Evolutionary conservation across 2,888 invertebrate genomes (phyloP), one percentile per base, ranked within the genome.

Genomic region (Chydorus sphaericus): DNA sequence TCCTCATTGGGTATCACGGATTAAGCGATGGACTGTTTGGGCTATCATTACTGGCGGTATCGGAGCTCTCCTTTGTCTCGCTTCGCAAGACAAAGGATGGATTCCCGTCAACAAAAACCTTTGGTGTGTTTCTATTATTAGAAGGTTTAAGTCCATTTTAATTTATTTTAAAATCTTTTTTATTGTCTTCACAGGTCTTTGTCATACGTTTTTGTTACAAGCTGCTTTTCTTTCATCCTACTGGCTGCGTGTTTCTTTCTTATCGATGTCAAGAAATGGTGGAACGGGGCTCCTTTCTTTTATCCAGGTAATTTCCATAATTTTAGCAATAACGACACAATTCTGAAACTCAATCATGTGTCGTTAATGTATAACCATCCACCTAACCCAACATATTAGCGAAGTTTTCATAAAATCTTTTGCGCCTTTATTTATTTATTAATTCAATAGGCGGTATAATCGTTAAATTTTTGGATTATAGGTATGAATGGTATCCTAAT

Each of bases 81-180:
- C 65, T 54, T 66, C 70, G n/a, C 66, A 69, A 60, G 68, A 72
- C 61, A 89, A 85, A 1, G 89, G 89, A 6, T 73, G 81, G 54
- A 82, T 94, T 63, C 94, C 94, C 1, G 75, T 94, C 38, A 94
- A 93, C 68, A 94, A 94, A 74, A 89, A 88, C 68, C 73, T 94
- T n/a, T 94, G 94, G 94, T 90, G 70, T 14, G 5, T 28, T 44
- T 7, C 20, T 23, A 1, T 18, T 23, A n/a, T n/a, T n/a, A n/a
- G n/a, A n/a, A n/a, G n/a, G 23, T 23, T 20, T 14, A 11, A 6
- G 26, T 44, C 26, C 38, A 37, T 37, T 37, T 18, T 16, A 11
- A 14, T 20, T 7, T 11, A 38, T 18, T 20, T 7, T 7, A 4
- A 11, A 2, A 38, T 38, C 7, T 1, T 18, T 38, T 14, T 38